Base-by-base conservation (phyloP, 2,113 vertebrate genomes). In the Antennarius striatus region DNA sequence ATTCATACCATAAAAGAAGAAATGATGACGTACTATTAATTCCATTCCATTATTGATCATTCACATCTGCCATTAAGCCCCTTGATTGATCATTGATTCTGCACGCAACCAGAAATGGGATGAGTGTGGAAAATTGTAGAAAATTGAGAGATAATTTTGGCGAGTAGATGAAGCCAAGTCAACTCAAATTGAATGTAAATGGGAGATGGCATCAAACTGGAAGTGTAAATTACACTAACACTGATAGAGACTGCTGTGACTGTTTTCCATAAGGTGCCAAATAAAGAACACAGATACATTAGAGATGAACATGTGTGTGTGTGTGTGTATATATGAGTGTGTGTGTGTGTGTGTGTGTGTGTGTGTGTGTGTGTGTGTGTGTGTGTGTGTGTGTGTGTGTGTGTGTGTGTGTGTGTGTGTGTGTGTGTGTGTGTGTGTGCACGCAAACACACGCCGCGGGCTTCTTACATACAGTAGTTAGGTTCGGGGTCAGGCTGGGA, bases 401-500 rank as follows among this genome's bases (percentile, higher is more conserved):
- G 32, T 4, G 32, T 36, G 32, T 36, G 22, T 22, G 22, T 22
- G 22, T 22, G 22, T 22, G 22, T 22, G 22, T 22, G 22, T 22
- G 22, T 22, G 22, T 22, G 22, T 22, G 22, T 22, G 22, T 16
- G 58, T 14, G 43, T 16, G 53, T 45, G 49, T 16, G 68, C 69
- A 72, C 64, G 62, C 71, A 76, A 57, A 79, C 63, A 73, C 73
- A 52, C 75, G 68, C 53, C 16, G 49, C 62, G 63, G 72, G 64
- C 77, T 67, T 80, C 79, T 77, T 81, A 80, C 75, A 79, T 79
- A 57, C 74, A 80, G 77, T 79, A 71, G 78, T 71, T 63, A 51
- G 83, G 76, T 77, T 64, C 14, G 15, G 77, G 89, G 88, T 91
- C 86, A 90, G 82, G 75, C 78, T 46, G 63, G 89, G 88, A 90